Base-by-base conservation (phyloP, 2,797 vertebrate species). In the Acanthurus lineatus region DNA sequence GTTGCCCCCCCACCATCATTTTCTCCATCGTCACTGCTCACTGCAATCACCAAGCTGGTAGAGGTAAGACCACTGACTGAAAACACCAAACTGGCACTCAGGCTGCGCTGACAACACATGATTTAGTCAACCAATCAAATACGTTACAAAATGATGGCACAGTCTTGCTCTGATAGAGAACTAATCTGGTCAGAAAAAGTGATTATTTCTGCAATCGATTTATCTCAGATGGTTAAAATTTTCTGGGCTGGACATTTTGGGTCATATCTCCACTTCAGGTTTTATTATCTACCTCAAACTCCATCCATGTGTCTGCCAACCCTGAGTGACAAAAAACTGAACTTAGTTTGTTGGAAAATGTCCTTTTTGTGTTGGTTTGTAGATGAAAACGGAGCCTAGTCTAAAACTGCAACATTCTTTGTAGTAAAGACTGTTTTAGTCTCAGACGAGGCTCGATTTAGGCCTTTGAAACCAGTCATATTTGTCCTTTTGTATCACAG, bases 21-120 rank as follows among this genome's bases (percentile, higher is more conserved):
- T 83, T 88, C 88, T 91, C 87, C 93, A 92, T 83, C 89, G 79
- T 93, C 94, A 94, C 91, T 93, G 92, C 92, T 94, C 87, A 93
- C 93, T 93, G 86, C 94, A 88, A 88, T 93, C 92, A 91, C 91
- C 91, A 94, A 96, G 96, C 95, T 96, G 92, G 88, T 93, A 73
- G 96, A 96, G 95, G 96, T 96, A 96, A 96, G 96, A 90, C 59
- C 69, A 69, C 77, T 40, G 72, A 91, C 76, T 69, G 82, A 87
- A 81, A 19, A 28, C 73, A 35, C 70, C 73, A 3, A 79, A 73
- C 70, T 15, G 58, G 7, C 88, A 69, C 81, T 89, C 86, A n/a
- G 83, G 79, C 44, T 48, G 45, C 17, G 19, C 19, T 9, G 5
- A 3, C 32, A 5, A 8, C 62, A 78, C 79, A 62, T 20, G 60